Base-by-base conservation (phyloP, 2,888 invertebrate genomes). In the Apodemia mormo region DNA sequence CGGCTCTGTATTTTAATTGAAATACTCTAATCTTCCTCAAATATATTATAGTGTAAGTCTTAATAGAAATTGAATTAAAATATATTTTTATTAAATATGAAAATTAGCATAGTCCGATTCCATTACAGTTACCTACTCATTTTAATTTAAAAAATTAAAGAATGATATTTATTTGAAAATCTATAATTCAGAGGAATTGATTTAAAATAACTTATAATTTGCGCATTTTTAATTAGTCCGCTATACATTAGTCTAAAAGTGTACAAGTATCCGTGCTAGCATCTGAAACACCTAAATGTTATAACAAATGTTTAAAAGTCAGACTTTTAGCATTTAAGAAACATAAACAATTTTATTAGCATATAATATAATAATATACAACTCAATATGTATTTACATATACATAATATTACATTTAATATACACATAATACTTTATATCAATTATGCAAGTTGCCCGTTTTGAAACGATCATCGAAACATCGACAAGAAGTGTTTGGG, bases 351-450 rank as follows among this genome's bases (percentile, higher is more conserved):
- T 90, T 90, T 90, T 86, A 91, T 86, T 87, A 88, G 87, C 85
- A 91, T 88, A 91, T 84, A 89, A 86, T 85, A 83, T 83, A 77
- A 78, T 75, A 90, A 89, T 88, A 91, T 91, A 92, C 89, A 92
- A 89, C 83, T 85, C 82, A 88, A 89, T 90, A 90, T 89, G 89
- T 92, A 92, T 92, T 90, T 89, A 92, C 89, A 92, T 89, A 93
- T 89, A 93, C 88, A 87, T 92, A 93, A 88, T 90, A 91, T 87
- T 87, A 86, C 76, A 85, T 86, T 86, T 85, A 87, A 87, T 89
- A 92, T 87, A 91, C 88, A 88, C 86, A 87, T 90, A 90, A 84
- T 85, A 88, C 80, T 89, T 86, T 84, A 88, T 89, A 89, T 85
- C 85, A 85, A 88, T 85, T 81, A 85, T 82, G 78, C 79, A 79